phyloP scores from a whole-genome alignment of 1,140 invertebrate species.

The Drosophila gunungcola region DNA sequence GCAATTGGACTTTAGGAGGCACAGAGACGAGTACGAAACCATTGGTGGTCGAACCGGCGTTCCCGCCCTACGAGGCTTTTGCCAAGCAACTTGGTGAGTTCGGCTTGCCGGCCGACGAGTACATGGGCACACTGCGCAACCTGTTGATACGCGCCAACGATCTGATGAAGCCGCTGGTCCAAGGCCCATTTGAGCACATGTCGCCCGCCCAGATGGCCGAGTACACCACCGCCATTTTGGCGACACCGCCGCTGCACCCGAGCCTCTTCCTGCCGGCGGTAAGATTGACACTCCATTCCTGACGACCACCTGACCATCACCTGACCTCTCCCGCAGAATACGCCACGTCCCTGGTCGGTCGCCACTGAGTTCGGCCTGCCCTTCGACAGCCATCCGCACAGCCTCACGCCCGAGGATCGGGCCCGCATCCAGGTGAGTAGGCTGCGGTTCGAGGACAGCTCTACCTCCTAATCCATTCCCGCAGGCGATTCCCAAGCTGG shows the following conservation, averaged over 20 bases:
- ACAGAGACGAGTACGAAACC: too few relatives aligned
- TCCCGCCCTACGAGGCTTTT: constrained; percentile 46
- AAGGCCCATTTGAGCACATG: constrained; percentile 44
- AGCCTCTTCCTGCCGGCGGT: constrained; percentile 61
- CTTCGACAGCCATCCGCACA: constrained; percentile 33
- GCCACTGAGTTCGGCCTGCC: constrained; percentile 9
- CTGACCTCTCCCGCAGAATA: constrained; percentile 7
- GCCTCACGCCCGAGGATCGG: constrained; percentile 45
- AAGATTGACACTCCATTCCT: neutral
- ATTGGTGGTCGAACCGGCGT: neutral
- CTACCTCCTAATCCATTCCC: neutral
- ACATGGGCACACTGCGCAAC: constrained; percentile 50
- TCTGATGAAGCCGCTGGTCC: constrained; percentile 47
- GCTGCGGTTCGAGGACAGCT: neutral
- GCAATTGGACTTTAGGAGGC: too few relatives aligned
- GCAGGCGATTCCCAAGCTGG: constrained; percentile 13
- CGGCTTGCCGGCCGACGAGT: constrained; percentile 45
- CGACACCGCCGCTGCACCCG: constrained; percentile 47
- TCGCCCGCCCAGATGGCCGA: constrained; percentile 48
- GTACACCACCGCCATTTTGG: constrained; percentile 52
- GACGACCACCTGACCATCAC: neutral
- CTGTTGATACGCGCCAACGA: constrained; percentile 60
- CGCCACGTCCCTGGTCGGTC: constrained; percentile 1
- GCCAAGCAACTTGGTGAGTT: constrained; percentile 31
- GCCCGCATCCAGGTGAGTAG: constrained; percentile 37